Conservation (phyloP, 2,113 vertebrate species). For the Mormyrus lacerda region DNA sequence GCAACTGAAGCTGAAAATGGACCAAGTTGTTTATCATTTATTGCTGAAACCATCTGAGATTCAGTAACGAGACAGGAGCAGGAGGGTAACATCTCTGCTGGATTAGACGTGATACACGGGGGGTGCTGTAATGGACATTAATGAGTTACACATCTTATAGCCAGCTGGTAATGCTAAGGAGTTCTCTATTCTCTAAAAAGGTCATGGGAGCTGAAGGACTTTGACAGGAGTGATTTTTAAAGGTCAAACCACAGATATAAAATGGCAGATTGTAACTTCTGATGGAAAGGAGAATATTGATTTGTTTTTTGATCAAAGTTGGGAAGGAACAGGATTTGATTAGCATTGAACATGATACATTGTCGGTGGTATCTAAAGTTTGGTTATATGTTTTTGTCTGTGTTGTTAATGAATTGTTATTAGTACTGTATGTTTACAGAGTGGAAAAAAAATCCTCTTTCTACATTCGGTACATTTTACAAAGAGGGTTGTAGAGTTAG, state of each 20-base stretch:
- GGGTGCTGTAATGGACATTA: not conserved
- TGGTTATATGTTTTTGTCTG: not conserved
- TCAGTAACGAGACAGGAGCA: not conserved
- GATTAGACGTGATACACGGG: not conserved
- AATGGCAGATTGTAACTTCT: not conserved
- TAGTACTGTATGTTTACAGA: not conserved
- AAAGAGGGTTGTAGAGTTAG: not conserved
- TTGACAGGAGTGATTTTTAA: conserved; percentile 19
- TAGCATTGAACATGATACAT: not conserved
- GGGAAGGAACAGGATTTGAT: not conserved
- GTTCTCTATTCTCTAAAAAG: conserved; percentile 8
- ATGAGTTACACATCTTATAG: conserved; percentile 9
- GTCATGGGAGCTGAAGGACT: not conserved
- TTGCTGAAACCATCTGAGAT: not conserved
- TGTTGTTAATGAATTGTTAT: not conserved
- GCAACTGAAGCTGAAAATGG: not conserved
- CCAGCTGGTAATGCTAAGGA: conserved; percentile 4
- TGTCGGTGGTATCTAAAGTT: not conserved
- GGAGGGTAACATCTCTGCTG: not conserved
- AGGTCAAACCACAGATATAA: conserved; percentile 1
- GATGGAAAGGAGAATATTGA: conserved; percentile 6
- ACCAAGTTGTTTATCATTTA: not conserved
- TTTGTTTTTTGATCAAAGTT: not conserved
- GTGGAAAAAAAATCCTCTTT: not conserved
- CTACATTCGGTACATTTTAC: not conserved